These are phyloP conservation scores for Melangyna quadrimaculata DNA, from an alignment of 2,888 invertebrate genomes.

Conservation along the genomic window DNA sequence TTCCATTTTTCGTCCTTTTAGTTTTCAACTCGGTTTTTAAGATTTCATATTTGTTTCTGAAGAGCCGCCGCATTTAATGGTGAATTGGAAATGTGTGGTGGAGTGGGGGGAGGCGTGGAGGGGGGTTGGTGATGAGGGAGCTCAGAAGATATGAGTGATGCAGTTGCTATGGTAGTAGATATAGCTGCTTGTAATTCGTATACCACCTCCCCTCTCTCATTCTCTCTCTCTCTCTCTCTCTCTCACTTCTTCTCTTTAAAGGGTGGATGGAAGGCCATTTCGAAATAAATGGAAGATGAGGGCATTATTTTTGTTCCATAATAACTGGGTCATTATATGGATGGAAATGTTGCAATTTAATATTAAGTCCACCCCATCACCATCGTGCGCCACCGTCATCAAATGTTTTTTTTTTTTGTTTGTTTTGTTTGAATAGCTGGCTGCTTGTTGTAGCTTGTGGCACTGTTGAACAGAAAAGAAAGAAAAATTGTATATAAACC, in stretches of 20 bases:
- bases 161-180: constrained; percentile 34
- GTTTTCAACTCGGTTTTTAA: constrained; percentile 53
- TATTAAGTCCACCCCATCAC: constrained; percentile 61
- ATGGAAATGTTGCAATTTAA: constrained; percentile 69
- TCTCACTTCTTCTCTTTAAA: background rate
- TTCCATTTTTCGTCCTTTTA: constrained; percentile 43
- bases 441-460: background rate
- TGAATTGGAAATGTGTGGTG: no score
- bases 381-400: constrained; percentile 22
- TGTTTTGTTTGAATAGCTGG: constrained; percentile 21
- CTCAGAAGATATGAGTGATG: constrained; percentile 49
- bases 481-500: background rate
- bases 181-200: background rate
- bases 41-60: constrained; percentile 67
- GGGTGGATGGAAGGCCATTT: constrained; percentile 43
- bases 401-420: no score
- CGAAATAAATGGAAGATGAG: constrained; percentile 63
- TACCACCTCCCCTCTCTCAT: no score
- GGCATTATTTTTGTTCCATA: constrained; percentile 67
- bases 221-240: no score
- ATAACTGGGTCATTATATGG: constrained; percentile 70
- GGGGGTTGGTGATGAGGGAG: background rate
- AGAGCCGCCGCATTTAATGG: constrained; percentile 22
- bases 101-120: background rate
- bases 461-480: background rate